Percentiles rank a stretch among this genome's conserved stretches.
These are phyloP conservation scores for Schizotus pectinicornis DNA, from an alignment of 2,888 invertebrate genomes.

Conservation along the genomic window DNA sequence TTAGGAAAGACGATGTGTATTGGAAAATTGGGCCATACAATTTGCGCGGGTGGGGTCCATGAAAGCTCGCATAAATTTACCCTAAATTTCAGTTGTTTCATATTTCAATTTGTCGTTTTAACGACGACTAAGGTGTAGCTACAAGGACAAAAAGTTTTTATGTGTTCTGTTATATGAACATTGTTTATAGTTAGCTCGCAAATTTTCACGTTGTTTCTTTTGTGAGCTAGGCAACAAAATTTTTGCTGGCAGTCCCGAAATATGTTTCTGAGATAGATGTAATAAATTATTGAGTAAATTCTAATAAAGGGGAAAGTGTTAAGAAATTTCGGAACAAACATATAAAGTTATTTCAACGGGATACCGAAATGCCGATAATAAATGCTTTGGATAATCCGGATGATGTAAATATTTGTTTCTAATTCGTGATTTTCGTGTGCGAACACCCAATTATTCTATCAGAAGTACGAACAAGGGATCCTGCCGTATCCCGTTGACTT, in stretches of 20 bases:
- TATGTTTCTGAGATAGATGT: conserved; percentile 26
- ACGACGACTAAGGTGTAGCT: conserved; percentile 9
- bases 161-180: conserved; percentile 13
- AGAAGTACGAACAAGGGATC: conserved; percentile 19
- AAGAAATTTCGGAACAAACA: conserved; percentile 29
- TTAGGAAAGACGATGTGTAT: too few relatives aligned
- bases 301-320: conserved; percentile 32
- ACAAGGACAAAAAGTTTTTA: conserved; percentile 22
- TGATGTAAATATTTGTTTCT: conserved; percentile 10
- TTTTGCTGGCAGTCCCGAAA: conserved; percentile 26
- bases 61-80: too few relatives aligned
- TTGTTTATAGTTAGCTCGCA: conserved; percentile 20
- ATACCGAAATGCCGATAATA: conserved; percentile 17
- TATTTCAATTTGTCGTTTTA: conserved; percentile 6
- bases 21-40: too few relatives aligned
- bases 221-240: conserved; percentile 26
- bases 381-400: conserved; percentile 28
- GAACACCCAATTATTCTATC: conserved; percentile 23
- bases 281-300: conserved; percentile 32
- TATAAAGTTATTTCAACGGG: conserved; percentile 26
- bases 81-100: conserved; percentile 8
- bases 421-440: conserved; percentile 19
- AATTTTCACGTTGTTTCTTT: conserved; percentile 25
- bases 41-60: too few relatives aligned
- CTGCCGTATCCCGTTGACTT: conserved; percentile 17